Base-by-base conservation (phyloP, 1,140 invertebrate genomes). In the Ceratitis capitata region DNA sequence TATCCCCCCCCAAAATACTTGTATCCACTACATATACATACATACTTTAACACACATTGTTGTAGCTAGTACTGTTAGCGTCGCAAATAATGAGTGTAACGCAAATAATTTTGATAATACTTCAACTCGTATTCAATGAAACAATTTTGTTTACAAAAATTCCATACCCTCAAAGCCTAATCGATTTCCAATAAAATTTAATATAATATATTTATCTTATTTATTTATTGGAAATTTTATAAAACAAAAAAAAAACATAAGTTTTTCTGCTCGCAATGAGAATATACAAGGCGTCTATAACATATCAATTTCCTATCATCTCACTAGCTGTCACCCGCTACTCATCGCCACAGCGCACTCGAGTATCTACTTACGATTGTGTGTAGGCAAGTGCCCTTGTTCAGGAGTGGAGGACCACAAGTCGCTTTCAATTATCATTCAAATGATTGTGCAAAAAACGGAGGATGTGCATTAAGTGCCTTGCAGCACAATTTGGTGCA, bases 101-200 rank as follows among this genome's bases (percentile, higher is more conserved):
- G 32, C 69, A 78, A 78, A 78, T 78, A 78, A n/a, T 78, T 47
- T 78, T 23, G 69, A 45, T 19, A 39, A 26, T 78, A 45, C 69
- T 78, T 69, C 69, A 78, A 47, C 35, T 12, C n/a, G n/a, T n/a
- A 19, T 45, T 42, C 69, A 78, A 78, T 78, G 10, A 45, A 14
- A 2, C 6, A 16, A 26, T 42, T n/a, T n/a, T 78, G 39, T 78
- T 78, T 78, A 78, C 69, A 45, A n/a, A n/a, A n/a, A 16, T 45
- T 10, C 69, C 19, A n/a, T n/a, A n/a, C 51, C 39, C 35, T 16
- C 39, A 19, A 45, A 35, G 39, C 39, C 39, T 45, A 78, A 45
- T 78, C 35, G 19, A 78, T 78, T 45, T 78, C 26, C 39, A 45
- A 29, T 78, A n/a, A 78, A 78, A 78, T 78, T n/a, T 56, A n/a